Conservation (phyloP, 2,113 vertebrate genomes). For the Caretta caretta region DNA sequence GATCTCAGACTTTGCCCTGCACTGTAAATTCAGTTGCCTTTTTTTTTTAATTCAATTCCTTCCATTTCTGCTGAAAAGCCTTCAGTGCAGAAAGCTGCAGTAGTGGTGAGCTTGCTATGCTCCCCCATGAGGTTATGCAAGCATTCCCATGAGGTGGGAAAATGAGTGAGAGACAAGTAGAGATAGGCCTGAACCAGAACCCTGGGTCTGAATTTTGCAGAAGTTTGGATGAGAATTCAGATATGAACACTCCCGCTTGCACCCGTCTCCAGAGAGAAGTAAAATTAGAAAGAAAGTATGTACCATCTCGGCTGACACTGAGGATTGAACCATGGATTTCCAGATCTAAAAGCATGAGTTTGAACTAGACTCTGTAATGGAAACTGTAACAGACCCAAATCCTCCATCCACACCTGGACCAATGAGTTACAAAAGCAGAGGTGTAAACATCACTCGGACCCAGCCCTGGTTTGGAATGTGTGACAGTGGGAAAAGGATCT, state of each 20-base stretch:
- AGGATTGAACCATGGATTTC: background rate
- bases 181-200: background rate
- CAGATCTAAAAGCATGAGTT: background rate
- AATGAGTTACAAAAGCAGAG: background rate
- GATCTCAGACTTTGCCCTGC: background rate
- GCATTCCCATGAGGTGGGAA: background rate
- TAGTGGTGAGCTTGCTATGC: background rate
- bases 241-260: background rate
- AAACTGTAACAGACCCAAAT: background rate
- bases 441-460: background rate
- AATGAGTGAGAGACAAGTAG: background rate
- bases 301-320: background rate
- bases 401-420: background rate
- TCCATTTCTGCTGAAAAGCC: background rate
- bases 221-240: background rate
- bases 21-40: background rate
- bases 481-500: background rate
- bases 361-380: background rate
- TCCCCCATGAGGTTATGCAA: constrained; percentile 22
- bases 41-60: background rate
- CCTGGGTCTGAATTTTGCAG: background rate
- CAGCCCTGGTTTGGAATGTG: background rate
- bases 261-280: background rate
- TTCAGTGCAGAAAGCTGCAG: background rate
- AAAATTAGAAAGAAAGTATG: background rate